Base-by-base conservation (phyloP, 2,888 invertebrate genomes). In the Sthenelais limicola region DNA sequence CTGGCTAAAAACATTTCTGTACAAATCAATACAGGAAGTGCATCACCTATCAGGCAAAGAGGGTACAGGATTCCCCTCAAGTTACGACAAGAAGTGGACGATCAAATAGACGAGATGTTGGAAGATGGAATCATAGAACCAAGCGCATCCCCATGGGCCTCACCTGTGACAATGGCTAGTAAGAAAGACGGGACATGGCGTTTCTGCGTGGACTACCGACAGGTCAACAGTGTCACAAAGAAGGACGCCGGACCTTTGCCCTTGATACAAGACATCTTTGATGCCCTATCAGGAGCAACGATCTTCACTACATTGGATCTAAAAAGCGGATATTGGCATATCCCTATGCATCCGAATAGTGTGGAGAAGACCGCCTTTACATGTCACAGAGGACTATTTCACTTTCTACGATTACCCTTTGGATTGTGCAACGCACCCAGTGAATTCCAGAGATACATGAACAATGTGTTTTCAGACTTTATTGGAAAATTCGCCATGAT, bases 131-230 rank as follows among this genome's bases (percentile, higher is more conserved):
- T 56, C 4, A 56, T 56, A 9, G 9, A n/a, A 7, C 56, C 56
- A 5, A 28, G 28, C n/a, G 9, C 28, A 26, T 56, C 56, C 4
- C 28, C 30, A 4, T 56, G 56, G 56, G 56, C 56, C 32, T 21
- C 21, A 9, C 56, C 56, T 7, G 4, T 32, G 3, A 32, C 7
- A 35, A 3, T 62, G n/a, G 62, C 35, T 3, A 9, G 3, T 9
- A 56, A 56, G 56, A 12, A 12, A 9, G 30, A 56, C n/a, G 56
- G 56, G 30, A 21, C 28, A 4, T 24, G 32, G 12, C 28, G 70
- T 7, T 75, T 75, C 47, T 75, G 75, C 51, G 76, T 76, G 32
- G 75, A 75, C 47, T 75, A 71, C 47, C 33, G 72, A 3, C 49
- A 67, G 58, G 30, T 72, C 15, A 75, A 74, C 43, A 15, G 28